Conservation (phyloP, 2,888 invertebrate genomes). For the Agonum fuliginosum region DNA sequence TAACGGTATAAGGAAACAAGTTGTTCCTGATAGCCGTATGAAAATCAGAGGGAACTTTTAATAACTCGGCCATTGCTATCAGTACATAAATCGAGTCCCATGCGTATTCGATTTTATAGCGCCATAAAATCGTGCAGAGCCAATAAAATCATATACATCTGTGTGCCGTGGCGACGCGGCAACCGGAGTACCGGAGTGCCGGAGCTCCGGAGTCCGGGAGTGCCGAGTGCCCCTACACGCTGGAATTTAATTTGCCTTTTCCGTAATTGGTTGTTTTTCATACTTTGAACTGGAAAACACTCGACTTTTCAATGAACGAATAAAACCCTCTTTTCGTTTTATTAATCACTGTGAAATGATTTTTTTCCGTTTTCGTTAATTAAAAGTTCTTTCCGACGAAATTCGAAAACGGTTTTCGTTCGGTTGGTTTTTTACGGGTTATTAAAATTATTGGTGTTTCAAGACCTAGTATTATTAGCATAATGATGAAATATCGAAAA, state of each 20-base stretch:
- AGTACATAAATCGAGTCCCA: constrained; percentile 52
- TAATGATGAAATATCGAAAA: too few relatives aligned
- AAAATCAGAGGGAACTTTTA: too few relatives aligned
- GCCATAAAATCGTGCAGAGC: constrained; percentile 48
- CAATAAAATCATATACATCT: constrained; percentile 59
- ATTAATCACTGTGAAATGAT: constrained; percentile 48
- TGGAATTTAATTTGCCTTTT: constrained; percentile 58
- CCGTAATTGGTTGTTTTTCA: constrained; percentile 59
- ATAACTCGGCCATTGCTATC: constrained; percentile 51
- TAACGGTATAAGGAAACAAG: too few relatives aligned
- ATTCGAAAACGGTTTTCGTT: constrained; percentile 2
- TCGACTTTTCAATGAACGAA: constrained; percentile 57
- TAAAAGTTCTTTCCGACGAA: constrained; percentile 13
- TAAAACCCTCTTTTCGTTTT: constrained; percentile 55
- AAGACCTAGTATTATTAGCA: too few relatives aligned
- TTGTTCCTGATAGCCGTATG: too few relatives aligned
- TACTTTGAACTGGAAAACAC: constrained; percentile 55
- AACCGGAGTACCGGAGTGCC: background rate
- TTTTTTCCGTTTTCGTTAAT: constrained; percentile 48
- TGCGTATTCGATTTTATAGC: constrained; percentile 57
- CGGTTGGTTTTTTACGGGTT: background rate
- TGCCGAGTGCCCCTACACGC: background rate
- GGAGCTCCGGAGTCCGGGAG: constrained; percentile 4
- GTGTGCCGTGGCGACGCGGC: constrained; percentile 4
- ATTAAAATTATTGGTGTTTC: constrained; percentile 19